Evolutionary conservation across 2,888 invertebrate species (phyloP), one percentile per base, ranked within the genome.

Genomic region (Erpobdella octoculata): DNA sequence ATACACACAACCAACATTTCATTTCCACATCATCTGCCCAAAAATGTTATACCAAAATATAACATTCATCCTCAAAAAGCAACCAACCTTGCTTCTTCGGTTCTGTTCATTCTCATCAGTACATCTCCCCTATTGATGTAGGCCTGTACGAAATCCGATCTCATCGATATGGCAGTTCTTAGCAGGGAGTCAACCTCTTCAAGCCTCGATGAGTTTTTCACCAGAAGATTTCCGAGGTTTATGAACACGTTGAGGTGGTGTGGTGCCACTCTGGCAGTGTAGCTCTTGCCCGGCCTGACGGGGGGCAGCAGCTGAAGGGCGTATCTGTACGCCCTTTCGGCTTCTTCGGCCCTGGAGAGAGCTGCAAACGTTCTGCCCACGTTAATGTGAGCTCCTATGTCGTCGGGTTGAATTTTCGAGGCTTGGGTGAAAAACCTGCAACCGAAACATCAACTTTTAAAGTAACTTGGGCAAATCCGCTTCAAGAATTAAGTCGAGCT

Each of bases 51-150:
- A n/a, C n/a, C n/a, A n/a, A n/a, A n/a, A n/a, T n/a, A n/a, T n/a
- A n/a, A n/a, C n/a, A n/a, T n/a, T n/a, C n/a, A n/a, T n/a, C n/a
- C n/a, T n/a, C n/a, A n/a, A n/a, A n/a, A n/a, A 25, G 53, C 46
- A 66, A 6, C 41, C 38, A 25, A 69, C 69, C 58, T 69, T 41
- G 69, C 69, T 36, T 69, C 53, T 12, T 31, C 21, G 37, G 58
- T 58, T 84, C 82, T 89, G 85, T 94, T 94, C 79, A 95, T 85
- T 84, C 93, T 94, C 83, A 96, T 92, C 76, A 95, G 87, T 80
- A 96, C 91, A 85, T 96, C 95, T 0, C 95, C 96, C 72, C 95
- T 88, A 85, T 96, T 96, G 77, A 96, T 96, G 82, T 96, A 96
- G 9, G 95, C 96, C 83, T 93, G 91, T 0, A 92, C 89, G 82